These are phyloP conservation scores for Hyla sarda DNA, from an alignment of 2,113 vertebrate species.

Conservation along the genomic window DNA sequence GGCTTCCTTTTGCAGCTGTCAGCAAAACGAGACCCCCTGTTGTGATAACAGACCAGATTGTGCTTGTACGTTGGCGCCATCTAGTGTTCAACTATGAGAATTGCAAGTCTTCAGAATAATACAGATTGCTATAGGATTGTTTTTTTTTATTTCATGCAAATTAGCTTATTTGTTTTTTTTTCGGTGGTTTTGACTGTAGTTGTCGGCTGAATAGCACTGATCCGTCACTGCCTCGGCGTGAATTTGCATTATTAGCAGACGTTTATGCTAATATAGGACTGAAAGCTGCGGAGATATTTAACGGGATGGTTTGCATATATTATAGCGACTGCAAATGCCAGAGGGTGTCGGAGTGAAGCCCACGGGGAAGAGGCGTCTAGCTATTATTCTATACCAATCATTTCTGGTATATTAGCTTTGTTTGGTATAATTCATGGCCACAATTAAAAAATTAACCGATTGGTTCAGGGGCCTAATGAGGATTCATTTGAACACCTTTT, in stretches of 20 bases:
- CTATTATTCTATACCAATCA: neutral
- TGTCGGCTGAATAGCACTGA: conserved; percentile 26
- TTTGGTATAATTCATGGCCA: neutral
- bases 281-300: conserved; percentile 46
- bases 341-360: neutral
- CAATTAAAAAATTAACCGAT: neutral
- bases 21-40: neutral
- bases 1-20: neutral
- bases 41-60: neutral
- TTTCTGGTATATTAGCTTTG: neutral
- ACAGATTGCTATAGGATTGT: neutral
- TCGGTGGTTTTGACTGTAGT: conserved; percentile 21
- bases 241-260: conserved; percentile 56
- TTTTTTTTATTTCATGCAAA: conserved; percentile 32
- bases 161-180: conserved; percentile 45
- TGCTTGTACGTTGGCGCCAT: neutral
- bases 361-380: neutral
- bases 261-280: conserved; percentile 48
- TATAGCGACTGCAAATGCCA: conserved; percentile 49
- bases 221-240: neutral
- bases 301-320: conserved; percentile 53
- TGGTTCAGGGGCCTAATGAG: neutral
- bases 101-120: neutral
- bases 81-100: neutral
- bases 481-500: too few relatives aligned